Conservation (phyloP, 2,888 invertebrate genomes). For the Drosophila niveifrons region DNA sequence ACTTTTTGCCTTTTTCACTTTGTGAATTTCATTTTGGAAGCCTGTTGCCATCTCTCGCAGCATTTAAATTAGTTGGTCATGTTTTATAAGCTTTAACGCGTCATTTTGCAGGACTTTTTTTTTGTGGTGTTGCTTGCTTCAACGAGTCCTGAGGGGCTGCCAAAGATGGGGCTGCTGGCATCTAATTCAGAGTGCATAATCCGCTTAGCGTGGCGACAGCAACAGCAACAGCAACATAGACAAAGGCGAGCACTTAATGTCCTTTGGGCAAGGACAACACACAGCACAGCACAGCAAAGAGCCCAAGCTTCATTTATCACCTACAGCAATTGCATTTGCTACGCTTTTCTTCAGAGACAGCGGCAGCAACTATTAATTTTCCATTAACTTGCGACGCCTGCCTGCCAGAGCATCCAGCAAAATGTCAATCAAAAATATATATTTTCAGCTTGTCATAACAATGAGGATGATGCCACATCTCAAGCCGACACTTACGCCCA, state of each 20-base stretch:
- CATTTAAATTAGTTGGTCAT: conserved; percentile 56
- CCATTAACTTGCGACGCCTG: conserved; percentile 48
- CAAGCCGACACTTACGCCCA: background rate
- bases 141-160: background rate
- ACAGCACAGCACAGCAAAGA: background rate
- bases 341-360: conserved; percentile 1
- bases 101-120: conserved; percentile 56
- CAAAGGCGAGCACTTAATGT: conserved; percentile 43
- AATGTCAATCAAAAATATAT: conserved; percentile 64
- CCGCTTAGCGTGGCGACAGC: conserved; percentile 51
- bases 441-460: conserved; percentile 63
- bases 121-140: conserved; percentile 32
- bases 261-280: conserved; percentile 25
- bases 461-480: conserved; percentile 39
- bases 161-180: conserved; percentile 35
- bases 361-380: conserved; percentile 61
- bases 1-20: conserved; percentile 15
- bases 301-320: conserved; percentile 24
- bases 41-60: conserved; percentile 20
- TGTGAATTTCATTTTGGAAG: conserved; percentile 1
- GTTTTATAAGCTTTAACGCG: conserved; percentile 53
- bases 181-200: conserved; percentile 64
- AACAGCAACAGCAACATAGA: conserved; percentile 40
- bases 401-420: conserved; percentile 18
- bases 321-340: conserved; percentile 23